Conservation (phyloP, 2,797 vertebrate species). For the Amniataba percoides region DNA sequence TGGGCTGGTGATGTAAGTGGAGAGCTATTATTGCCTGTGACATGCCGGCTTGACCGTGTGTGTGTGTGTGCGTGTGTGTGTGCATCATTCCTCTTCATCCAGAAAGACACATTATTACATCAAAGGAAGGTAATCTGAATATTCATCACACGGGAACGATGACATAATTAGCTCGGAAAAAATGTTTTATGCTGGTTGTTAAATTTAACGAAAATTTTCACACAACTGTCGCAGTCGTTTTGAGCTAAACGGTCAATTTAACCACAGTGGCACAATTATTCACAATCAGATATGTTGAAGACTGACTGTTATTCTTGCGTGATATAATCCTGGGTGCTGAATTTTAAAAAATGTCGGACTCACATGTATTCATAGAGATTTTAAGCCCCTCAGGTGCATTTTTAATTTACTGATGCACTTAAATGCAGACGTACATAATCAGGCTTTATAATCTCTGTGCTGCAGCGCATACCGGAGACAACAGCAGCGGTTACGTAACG, state of each 20-base stretch:
- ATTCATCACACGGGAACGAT: slow-evolving; percentile 13
- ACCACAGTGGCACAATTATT: too few species aligned
- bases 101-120: slow-evolving; percentile 11
- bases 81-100: background rate
- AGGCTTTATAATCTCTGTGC: slow-evolving; percentile 36
- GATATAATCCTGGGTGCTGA: too few species aligned
- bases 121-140: slow-evolving; percentile 27
- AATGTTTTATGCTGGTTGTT: background rate
- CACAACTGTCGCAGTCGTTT: background rate
- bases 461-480: slow-evolving; percentile 3
- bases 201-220: background rate
- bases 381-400: background rate
- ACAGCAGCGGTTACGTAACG: slow-evolving; percentile 49
- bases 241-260: background rate
- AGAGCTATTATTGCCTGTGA: slow-evolving; percentile 33
- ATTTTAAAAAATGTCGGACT: background rate
- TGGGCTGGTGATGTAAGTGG: slow-evolving; percentile 43
- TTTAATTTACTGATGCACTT: slow-evolving; percentile 24
- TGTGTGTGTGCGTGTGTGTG: slow-evolving; percentile 7
- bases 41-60: background rate
- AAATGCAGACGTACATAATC: background rate
- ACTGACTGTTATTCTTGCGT: too few species aligned
- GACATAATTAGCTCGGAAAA: background rate
- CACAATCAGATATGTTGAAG: too few species aligned
- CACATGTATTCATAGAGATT: background rate